Conservation (phyloP, 1,140 invertebrate species). For the Pomacea maculata region DNA sequence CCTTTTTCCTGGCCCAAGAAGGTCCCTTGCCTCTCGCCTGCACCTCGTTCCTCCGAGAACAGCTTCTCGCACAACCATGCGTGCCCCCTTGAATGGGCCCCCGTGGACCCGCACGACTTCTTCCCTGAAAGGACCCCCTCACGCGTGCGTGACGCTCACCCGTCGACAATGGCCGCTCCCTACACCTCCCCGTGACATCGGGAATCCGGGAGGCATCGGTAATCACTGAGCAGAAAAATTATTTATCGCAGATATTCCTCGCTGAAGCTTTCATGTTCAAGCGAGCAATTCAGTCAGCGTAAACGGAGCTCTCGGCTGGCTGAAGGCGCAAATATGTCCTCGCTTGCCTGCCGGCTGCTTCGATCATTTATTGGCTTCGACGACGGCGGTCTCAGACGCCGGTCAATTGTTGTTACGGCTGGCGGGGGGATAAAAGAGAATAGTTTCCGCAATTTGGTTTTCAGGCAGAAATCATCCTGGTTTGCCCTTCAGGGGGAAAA, state of each 20-base stretch:
- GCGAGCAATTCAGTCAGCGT: conserved; percentile 11
- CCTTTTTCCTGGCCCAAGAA: background rate
- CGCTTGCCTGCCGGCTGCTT: conserved; percentile 8
- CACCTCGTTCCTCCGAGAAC: background rate
- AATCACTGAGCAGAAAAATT: conserved; percentile 24
- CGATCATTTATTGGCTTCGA: conserved; percentile 27
- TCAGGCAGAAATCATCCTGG: no score
- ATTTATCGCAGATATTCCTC: conserved; percentile 16
- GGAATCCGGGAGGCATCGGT: conserved; percentile 20
- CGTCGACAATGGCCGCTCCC: conserved; percentile 17
- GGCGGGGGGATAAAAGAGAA: no score
- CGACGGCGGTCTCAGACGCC: background rate
- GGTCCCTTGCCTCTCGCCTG: background rate
- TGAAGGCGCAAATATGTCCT: conserved; percentile 25
- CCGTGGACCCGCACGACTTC: background rate
- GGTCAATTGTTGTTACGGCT: no score
- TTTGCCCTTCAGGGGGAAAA: no score
- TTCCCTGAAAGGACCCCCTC: conserved; percentile 15
- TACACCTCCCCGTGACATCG: conserved; percentile 10
- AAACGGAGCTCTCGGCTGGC: conserved; percentile 17
- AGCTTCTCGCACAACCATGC: background rate
- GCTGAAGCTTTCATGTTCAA: conserved; percentile 12
- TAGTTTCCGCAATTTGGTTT: no score
- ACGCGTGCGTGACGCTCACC: conserved; percentile 21
- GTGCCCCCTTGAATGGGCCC: background rate